phyloP scores from a whole-genome alignment of 2,888 invertebrate species.

The Masnerella sp. region DNA sequence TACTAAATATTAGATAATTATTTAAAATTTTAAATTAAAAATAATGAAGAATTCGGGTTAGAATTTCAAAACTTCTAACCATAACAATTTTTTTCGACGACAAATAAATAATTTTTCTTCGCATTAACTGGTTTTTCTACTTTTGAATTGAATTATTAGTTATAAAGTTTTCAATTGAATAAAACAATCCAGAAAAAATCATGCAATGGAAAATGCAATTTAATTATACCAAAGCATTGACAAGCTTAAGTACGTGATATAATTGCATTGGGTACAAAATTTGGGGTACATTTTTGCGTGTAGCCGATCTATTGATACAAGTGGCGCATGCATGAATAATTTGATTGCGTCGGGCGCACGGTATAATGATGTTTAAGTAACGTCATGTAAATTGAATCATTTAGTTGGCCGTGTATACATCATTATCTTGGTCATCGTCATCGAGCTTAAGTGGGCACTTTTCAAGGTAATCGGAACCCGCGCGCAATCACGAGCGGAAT shows the following conservation, averaged over 20 bases:
- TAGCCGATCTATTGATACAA: background rate
- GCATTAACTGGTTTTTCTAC: background rate
- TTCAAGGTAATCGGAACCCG: slow-evolving; percentile 43
- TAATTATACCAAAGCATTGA: no score
- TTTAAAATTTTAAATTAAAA: no score
- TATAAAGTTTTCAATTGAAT: background rate
- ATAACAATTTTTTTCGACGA: no score
- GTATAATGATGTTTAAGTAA: slow-evolving; percentile 19
- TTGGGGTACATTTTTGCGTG: background rate
- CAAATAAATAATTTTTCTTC: background rate
- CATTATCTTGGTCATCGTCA: slow-evolving; percentile 37
- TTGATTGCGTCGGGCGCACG: background rate
- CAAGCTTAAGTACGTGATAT: no score
- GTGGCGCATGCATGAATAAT: background rate
- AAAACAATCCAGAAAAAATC: no score
- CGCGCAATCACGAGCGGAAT: slow-evolving; percentile 40
- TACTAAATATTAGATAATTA: no score
- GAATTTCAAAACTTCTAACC: no score
- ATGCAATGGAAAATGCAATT: no score
- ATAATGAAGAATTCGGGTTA: no score
- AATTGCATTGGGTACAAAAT: no score
- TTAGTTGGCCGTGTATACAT: slow-evolving; percentile 34
- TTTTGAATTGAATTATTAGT: no score
- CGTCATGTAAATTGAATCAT: slow-evolving; percentile 36
- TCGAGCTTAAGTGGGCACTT: slow-evolving; percentile 40